Base-by-base conservation (phyloP, 1,140 invertebrate species). In the Bicyclus anynana region DNA sequence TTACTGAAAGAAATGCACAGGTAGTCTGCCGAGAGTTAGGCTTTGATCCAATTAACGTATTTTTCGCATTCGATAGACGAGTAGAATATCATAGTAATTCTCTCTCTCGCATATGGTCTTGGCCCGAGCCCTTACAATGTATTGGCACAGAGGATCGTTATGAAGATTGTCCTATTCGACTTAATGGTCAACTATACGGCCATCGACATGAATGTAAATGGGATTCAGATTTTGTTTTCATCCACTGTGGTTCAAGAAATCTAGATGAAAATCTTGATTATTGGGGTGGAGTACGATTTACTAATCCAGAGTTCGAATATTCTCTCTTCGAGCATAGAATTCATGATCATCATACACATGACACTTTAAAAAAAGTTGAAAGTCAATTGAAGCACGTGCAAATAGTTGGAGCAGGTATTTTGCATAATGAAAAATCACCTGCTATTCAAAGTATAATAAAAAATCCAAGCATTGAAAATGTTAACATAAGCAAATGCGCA, bases 231-330 rank as follows among this genome's bases (percentile, higher is more conserved):
- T 99, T 97, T 80, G 95, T 99, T 0, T 99, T 99, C 73, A 93
- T 99, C 26, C 93, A 96, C 65, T 99, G 98, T 79, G 97, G 96
- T 1, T 90, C 93, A 44, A 91, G 94, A 60, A 95, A 95, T 83
- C 69, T 96, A 5, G 91, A 93, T 10, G 79, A 90, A 3, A 89
- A 89, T 9, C 85, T 93, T 37, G 92, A 96, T 42, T 98, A 99
- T 80, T 99, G 98, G 98, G 98, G 98, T 38, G 98, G 98, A 20
- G 94, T 99, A 55, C 87, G 98, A 40, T 98, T 99, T 85, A 93
- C 97, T 5, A 93, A 95, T 75, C 92, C 94, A 16, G 93, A 95
- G 69, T 98, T 98, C 79, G 98, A 99, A 80, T 94, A 94, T 84
- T 93, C 94, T 62, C 85, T 95, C 5, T 96, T 95, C 70, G 94